Conservation (phyloP, 2,888 invertebrate species). For the Poecilobothrus nobilitatus region DNA sequence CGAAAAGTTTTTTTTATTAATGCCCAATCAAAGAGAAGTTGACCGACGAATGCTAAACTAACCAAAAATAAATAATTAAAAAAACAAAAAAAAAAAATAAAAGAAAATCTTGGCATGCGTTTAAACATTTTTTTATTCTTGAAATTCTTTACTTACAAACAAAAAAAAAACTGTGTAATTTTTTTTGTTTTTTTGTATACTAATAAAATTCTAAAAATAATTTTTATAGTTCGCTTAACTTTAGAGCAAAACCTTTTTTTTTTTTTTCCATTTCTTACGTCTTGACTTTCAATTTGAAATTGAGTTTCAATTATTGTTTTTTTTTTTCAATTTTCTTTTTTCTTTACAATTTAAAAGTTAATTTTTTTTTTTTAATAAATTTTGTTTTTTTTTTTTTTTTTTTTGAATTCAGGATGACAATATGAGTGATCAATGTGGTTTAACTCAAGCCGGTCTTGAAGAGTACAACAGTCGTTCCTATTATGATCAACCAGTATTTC, state of each 20-base stretch:
- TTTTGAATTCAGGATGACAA: slow-evolving; percentile 36
- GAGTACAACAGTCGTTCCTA: slow-evolving; percentile 61
- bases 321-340: neutral
- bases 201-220: neutral
- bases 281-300: too few species aligned
- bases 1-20: too few species aligned
- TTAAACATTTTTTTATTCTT: neutral
- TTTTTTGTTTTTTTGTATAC: neutral
- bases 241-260: neutral
- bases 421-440: slow-evolving; percentile 40
- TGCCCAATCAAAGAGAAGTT: too few species aligned
- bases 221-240: neutral
- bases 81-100: too few species aligned
- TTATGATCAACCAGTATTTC: slow-evolving; percentile 49
- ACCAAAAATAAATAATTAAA: too few species aligned
- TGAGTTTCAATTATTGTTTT: neutral
- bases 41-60: too few species aligned
- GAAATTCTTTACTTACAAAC: neutral
- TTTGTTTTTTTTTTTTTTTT: slow-evolving; percentile 15
- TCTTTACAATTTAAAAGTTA: neutral
- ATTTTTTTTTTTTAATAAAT: slow-evolving; percentile 10
- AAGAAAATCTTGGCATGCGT: neutral
- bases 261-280: neutral
- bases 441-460: slow-evolving; percentile 62
- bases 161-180: neutral